Percentiles rank a stretch among this genome's conserved stretches.
These are phyloP conservation scores for Hypomecis atomaria DNA, from an alignment of 2,888 invertebrate species.

Conservation along the genomic window DNA sequence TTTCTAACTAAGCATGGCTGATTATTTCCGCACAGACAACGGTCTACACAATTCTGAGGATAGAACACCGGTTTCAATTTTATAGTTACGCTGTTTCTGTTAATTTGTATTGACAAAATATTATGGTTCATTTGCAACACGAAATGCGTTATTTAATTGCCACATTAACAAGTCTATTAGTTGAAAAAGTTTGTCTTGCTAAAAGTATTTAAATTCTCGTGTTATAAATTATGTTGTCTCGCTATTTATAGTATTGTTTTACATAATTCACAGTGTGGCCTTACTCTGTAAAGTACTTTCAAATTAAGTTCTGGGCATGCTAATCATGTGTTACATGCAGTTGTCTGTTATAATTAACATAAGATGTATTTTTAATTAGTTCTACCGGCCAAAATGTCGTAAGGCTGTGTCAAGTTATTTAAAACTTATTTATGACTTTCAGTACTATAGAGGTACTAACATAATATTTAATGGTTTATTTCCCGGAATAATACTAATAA, in stretches of 20 bases:
- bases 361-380: slow-evolving; percentile 43
- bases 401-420: slow-evolving; percentile 68
- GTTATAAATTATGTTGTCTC: neutral
- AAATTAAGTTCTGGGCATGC: slow-evolving; percentile 30
- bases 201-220: neutral
- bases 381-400: slow-evolving; percentile 63
- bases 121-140: no score
- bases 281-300: slow-evolving; percentile 29
- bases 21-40: no score
- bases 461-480: slow-evolving; percentile 14
- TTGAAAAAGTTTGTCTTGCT: no score
- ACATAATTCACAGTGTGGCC: slow-evolving; percentile 32
- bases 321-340: slow-evolving; percentile 29
- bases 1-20: no score
- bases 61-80: no score
- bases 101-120: no score
- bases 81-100: no score
- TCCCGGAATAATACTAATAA: slow-evolving; percentile 14
- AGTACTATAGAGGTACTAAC: slow-evolving; percentile 19
- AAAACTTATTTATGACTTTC: slow-evolving; percentile 40
- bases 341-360: slow-evolving; percentile 37
- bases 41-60: no score
- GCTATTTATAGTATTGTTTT: neutral
- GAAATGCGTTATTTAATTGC: no score
- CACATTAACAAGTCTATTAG: no score